Evolutionary conservation across 2,113 vertebrate species (phyloP).

Genomic region (Xerus inauris): DNA sequence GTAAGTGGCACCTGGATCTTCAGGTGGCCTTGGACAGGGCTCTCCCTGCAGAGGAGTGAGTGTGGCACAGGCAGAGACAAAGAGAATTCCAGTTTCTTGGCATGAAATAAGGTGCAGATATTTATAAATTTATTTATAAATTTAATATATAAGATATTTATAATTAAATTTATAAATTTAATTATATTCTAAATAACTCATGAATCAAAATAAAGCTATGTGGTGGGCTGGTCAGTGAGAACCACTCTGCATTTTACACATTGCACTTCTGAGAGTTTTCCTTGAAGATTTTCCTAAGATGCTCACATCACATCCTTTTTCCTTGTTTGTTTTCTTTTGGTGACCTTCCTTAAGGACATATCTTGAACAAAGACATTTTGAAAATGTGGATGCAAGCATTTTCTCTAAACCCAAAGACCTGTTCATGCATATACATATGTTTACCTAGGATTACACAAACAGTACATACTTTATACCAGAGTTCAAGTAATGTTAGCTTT

Average conservation of each 20-base stretch:
- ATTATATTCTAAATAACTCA: no score
- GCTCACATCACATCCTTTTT: rapidly evolving
- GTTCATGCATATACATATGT: rapidly evolving
- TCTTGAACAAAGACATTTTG: background rate
- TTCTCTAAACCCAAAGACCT: background rate
- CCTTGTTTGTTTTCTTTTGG: background rate
- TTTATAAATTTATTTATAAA: no score
- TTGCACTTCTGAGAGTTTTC: background rate
- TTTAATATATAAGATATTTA: no score
- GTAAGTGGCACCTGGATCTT: conserved; percentile 87
- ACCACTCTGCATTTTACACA: rapidly evolving
- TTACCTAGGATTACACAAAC: rapidly evolving
- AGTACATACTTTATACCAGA: background rate
- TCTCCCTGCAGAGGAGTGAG: background rate
- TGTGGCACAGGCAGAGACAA: rapidly evolving
- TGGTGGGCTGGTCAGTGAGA: rapidly evolving
- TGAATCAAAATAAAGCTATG: no score
- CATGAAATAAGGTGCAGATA: background rate
- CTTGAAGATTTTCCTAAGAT: background rate
- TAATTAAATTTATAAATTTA: no score
- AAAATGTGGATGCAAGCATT: background rate
- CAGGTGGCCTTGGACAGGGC: background rate
- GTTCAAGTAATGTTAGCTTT: background rate
- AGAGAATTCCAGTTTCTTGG: background rate
- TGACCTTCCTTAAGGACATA: background rate